Percentiles rank a stretch among this genome's conserved stretches.
Conservation (phyloP, 2,888 invertebrate genomes). For the Pogonocherus hispidulus region DNA sequence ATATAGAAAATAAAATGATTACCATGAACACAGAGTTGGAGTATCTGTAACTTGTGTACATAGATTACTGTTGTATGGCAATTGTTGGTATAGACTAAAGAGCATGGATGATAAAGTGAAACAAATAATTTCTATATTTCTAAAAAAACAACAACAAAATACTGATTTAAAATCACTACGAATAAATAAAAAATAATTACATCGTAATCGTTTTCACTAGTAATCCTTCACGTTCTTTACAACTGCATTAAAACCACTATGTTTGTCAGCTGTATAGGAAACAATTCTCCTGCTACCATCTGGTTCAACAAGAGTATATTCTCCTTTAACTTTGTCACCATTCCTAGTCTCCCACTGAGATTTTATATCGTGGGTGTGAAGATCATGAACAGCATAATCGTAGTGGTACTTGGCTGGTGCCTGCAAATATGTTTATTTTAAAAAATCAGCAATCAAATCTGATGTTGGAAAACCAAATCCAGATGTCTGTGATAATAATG, state of each 20-base stretch:
- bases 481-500: no score
- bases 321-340: conserved; percentile 68
- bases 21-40: conserved; percentile 53
- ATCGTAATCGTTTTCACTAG: conserved; percentile 35
- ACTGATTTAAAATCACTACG: conserved; percentile 36
- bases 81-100: conserved; percentile 23
- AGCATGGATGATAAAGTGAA: conserved; percentile 13
- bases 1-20: conserved; percentile 39
- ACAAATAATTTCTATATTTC: conserved; percentile 18
- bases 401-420: conserved; percentile 68
- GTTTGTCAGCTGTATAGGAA: conserved; percentile 66
- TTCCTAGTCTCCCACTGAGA: conserved; percentile 69
- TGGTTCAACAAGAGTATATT: conserved; percentile 67
- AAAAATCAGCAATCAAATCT: neutral
- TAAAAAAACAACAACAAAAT: conserved; percentile 34
- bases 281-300: conserved; percentile 66
- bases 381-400: conserved; percentile 69
- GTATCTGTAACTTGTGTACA: conserved; percentile 45
- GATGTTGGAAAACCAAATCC: neutral
- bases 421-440: conserved; percentile 54
- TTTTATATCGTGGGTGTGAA: conserved; percentile 69
- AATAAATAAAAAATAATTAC: conserved; percentile 36
- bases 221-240: conserved; percentile 62
- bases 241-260: conserved; percentile 65
- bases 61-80: conserved; percentile 37